These are phyloP conservation scores for Apotomis capreana DNA, from an alignment of 2,888 invertebrate genomes.

Conservation along the genomic window DNA sequence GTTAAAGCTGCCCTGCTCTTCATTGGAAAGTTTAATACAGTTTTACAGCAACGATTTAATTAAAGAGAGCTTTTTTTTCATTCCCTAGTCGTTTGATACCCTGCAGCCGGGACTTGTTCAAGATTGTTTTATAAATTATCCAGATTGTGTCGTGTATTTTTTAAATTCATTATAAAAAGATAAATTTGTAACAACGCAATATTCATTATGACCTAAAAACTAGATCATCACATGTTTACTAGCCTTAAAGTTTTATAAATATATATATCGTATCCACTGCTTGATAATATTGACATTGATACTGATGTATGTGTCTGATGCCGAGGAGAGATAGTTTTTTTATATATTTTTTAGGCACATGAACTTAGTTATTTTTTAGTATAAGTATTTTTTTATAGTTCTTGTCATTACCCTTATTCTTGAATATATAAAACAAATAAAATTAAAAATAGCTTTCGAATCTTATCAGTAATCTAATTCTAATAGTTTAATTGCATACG, in stretches of 20 bases:
- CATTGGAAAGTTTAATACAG: slow-evolving; percentile 38
- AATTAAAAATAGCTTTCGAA: slow-evolving; percentile 54
- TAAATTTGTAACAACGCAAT: no score
- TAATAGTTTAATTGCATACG: slow-evolving; percentile 57
- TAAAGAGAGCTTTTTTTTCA: slow-evolving; percentile 22
- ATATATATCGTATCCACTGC: no score
- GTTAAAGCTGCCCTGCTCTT: slow-evolving; percentile 37
- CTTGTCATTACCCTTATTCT: no score
- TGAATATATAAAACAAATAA: slow-evolving; percentile 35
- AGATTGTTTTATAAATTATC: slow-evolving; percentile 20
- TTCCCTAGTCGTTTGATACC: slow-evolving; percentile 13
- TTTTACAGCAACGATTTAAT: slow-evolving; percentile 37
- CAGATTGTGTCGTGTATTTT: not conserved
- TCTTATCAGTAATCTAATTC: slow-evolving; percentile 54
- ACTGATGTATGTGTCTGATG: no score
- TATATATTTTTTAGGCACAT: no score
- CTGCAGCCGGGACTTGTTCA: slow-evolving; percentile 10
- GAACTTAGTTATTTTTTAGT: no score
- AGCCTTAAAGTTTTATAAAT: no score
- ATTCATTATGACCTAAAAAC: no score
- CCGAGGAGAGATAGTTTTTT: no score
- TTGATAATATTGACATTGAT: no score
- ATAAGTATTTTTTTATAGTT: no score
- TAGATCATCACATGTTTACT: no score
- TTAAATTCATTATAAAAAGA: not conserved